These are phyloP conservation scores for Platichthys stellatus DNA, from an alignment of 2,113 vertebrate genomes.

Conservation along the genomic window DNA sequence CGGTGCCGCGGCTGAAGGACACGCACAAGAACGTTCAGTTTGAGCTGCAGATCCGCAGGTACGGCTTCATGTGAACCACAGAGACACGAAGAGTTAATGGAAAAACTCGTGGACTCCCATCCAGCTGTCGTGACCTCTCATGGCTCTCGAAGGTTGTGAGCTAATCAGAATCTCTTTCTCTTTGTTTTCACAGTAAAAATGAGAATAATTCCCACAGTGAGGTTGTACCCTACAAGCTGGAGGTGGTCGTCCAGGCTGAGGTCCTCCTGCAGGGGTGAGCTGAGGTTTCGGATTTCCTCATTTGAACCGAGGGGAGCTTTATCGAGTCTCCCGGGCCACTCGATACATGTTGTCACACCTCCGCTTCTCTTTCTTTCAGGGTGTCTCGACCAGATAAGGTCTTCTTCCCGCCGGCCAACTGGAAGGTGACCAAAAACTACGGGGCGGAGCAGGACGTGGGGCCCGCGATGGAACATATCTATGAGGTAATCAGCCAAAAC, in stretches of 20 bases:
- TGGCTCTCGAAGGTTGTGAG: neutral
- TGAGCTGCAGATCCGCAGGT: slow-evolving; percentile 93
- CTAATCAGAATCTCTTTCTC: slow-evolving; percentile 31
- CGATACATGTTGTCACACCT: too few species aligned
- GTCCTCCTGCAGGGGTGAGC: slow-evolving; percentile 90
- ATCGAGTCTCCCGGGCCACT: neutral
- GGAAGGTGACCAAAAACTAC: slow-evolving; percentile 80
- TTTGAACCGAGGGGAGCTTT: slow-evolving; percentile 12
- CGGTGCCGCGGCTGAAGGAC: slow-evolving; percentile 87
- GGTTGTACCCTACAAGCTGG: slow-evolving; percentile 83
- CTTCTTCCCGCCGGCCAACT: slow-evolving; percentile 85
- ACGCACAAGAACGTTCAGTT: slow-evolving; percentile 88
- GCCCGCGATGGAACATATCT: slow-evolving; percentile 88
- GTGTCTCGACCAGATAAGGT: slow-evolving; percentile 90
- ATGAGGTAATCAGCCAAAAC: slow-evolving; percentile 83
- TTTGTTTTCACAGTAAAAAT: slow-evolving; percentile 87
- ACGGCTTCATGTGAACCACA: neutral
- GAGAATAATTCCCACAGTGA: slow-evolving; percentile 93
- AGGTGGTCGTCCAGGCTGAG: slow-evolving; percentile 85
- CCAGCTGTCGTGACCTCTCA: neutral
- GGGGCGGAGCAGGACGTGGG: slow-evolving; percentile 85
- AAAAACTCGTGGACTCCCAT: neutral
- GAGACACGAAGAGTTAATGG: neutral
- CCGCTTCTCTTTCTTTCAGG: slow-evolving; percentile 64
- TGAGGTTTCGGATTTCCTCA: slow-evolving; percentile 34